Base-by-base conservation (phyloP, 2,888 invertebrate species). In the Apamea monoglypha region DNA sequence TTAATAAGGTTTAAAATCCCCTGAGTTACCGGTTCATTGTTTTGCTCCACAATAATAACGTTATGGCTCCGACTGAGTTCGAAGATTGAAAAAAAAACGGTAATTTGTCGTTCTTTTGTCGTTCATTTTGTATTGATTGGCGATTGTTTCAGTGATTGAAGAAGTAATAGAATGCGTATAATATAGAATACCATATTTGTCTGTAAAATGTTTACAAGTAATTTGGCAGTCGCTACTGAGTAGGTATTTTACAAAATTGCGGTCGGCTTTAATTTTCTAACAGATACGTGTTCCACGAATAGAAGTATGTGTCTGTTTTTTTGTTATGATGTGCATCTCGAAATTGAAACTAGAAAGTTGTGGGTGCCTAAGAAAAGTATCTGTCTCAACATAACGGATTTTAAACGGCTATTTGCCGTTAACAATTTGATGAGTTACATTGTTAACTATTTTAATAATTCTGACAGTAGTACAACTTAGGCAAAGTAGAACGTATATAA, bases 71-170 rank as follows among this genome's bases (percentile, higher is more conserved):
- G 70, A 77, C 74, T 79, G 84, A 47, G 81, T 73, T 68, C 72
- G 70, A 80, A 72, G 77, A 88, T 87, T 86, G 87, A 82, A 86
- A 82, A 83, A 80, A 76, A 82, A 50, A 32, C 69, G 40, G 73
- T 72, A 84, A 88, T 88, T 88, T 81, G 87, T 86, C 85, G 68
- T 79, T 36, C 63, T 87, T 78, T 80, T 74, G 72, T 78, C 64
- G 64, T 72, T 70, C 56, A 64, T 59, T 82, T 83, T 81, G 67
- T 80, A 76, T 87, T 82, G 74, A 80, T 88, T 87, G 82, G 75
- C 73, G 59, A 83, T 83, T 88, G 81, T 85, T 84, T 83, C 75
- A 63, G 47, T 73, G 68, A 76, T 74, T 59, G 78, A 70, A 75
- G 72, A 71, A 47, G 10, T 32, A 63, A 73, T 53, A 32, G 10